phyloP scores from a whole-genome alignment of 2,113 vertebrate species.

The Mus pahari region DNA sequence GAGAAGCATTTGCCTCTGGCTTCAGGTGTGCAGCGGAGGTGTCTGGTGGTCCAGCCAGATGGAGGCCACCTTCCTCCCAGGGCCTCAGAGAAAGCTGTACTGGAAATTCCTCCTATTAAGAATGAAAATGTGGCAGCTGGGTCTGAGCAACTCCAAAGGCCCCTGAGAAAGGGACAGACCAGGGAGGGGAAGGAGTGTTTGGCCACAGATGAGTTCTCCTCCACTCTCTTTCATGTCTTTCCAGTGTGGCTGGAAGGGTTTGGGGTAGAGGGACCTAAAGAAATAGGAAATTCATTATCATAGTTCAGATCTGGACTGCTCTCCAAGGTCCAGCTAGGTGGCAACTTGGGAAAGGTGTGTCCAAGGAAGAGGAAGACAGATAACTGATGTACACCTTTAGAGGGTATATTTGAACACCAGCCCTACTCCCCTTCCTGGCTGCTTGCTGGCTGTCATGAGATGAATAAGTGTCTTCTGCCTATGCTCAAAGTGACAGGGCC shows the following conservation, averaged over 20 bases:
- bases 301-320: neutral
- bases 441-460: neutral
- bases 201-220: neutral
- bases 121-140: neutral
- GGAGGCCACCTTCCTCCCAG: too few species aligned
- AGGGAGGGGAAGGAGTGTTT: neutral
- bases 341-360: neutral
- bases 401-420: neutral
- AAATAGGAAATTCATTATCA: neutral
- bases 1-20: neutral
- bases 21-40: accelerated
- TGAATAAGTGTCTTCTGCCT: neutral
- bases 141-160: neutral
- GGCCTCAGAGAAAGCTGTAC: neutral
- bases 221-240: constrained; percentile 16
- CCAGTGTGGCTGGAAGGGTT: neutral
- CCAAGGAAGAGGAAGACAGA: neutral
- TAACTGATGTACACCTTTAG: neutral
- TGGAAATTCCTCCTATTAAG: neutral
- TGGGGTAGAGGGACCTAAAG: neutral
- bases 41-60: neutral
- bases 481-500: neutral
- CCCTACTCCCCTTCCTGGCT: neutral
- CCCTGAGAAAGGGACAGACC: neutral
- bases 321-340: neutral